Evolutionary conservation across 2,113 vertebrate genomes (phyloP), one percentile per base, ranked within the genome.

Genomic region (Eptesicus fuscus): DNA sequence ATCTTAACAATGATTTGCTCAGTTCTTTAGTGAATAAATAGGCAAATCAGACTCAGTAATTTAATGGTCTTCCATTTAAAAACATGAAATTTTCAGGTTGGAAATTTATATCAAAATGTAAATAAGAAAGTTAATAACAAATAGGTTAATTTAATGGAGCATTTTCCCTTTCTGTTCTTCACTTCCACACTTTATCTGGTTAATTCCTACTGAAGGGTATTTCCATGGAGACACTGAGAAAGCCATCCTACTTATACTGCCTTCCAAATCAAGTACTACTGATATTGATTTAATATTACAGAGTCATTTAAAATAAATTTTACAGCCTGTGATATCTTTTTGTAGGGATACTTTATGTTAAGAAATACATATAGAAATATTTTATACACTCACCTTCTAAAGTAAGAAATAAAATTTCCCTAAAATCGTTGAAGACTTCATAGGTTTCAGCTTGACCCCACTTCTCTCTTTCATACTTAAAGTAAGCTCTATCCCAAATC

Each of bases 221-320:
- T 92, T 83, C 61, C 44, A 73, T 4, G 76, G 35, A 59, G 13
- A 77, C 8, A 42, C 7, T 22, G 23, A 47, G 9, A 93, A 88
- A 1, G 11, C 23, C 6, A 10, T 61, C 23, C 22, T 53, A 10
- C 40, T 59, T 14, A 40, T 25, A 10, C 1, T 5, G 8, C 59
- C 20, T 91, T 53, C 16, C 53, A 80, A 91, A 63, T 51, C 47
- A 78, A 76, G 35, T 18, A 51, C 12, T 28, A 2, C 14, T 35
- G 22, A 35, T 44, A 93, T 90, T 77, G 30, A 84, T 71, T 90
- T 90, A 92, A 92, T 71, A 56, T 63, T 9, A 67, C 6, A 89
- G 7, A 79, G 23, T 1, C 5, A 65, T 78, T 89, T 96, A 73
- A 83, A 94, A 56, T 1, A 77, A 0, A 18, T 59, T 92, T 90